phyloP scores from a whole-genome alignment of 2,797 vertebrate species.

The Bryconaethiops microstoma region DNA sequence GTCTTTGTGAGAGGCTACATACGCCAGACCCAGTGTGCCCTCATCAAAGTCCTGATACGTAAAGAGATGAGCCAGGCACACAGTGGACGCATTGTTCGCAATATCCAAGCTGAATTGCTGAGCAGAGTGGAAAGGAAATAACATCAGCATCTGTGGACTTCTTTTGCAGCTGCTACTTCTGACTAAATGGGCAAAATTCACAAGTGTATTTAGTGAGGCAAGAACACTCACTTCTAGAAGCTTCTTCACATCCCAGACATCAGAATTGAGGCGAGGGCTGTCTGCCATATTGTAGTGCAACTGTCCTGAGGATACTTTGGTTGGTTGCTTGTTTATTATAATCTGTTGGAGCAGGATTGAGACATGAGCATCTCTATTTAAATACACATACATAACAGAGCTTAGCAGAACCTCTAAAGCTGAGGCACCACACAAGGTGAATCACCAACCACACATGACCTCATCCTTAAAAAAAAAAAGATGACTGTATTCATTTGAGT shows the following conservation, averaged over 20 bases:
- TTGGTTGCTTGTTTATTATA: slow-evolving; percentile 90
- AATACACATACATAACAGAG: neutral
- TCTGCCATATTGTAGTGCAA: slow-evolving; percentile 93
- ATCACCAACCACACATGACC: slow-evolving; percentile 3
- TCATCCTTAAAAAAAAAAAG: neutral
- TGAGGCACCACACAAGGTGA: neutral
- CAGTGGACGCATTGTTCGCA: slow-evolving; percentile 87
- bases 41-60: slow-evolving; percentile 98
- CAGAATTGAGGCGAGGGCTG: slow-evolving; percentile 78
- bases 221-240: slow-evolving; percentile 86
- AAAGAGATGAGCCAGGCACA: slow-evolving; percentile 97
- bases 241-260: slow-evolving; percentile 95
- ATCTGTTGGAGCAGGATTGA: slow-evolving; percentile 76
- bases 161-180: neutral
- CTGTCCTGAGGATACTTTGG: slow-evolving; percentile 58
- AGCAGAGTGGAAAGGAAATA: slow-evolving; percentile 15
- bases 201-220: neutral
- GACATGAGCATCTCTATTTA: neutral
- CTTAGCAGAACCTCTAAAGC: neutral
- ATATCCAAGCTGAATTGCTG: slow-evolving; percentile 98
- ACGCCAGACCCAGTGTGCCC: slow-evolving; percentile 94
- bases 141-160: neutral
- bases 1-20: slow-evolving; percentile 91
- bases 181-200: neutral
- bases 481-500: neutral